Evolutionary conservation across 2,888 invertebrate genomes (phyloP), one percentile per base, ranked within the genome.

Genomic region (Coremacera marginata): DNA sequence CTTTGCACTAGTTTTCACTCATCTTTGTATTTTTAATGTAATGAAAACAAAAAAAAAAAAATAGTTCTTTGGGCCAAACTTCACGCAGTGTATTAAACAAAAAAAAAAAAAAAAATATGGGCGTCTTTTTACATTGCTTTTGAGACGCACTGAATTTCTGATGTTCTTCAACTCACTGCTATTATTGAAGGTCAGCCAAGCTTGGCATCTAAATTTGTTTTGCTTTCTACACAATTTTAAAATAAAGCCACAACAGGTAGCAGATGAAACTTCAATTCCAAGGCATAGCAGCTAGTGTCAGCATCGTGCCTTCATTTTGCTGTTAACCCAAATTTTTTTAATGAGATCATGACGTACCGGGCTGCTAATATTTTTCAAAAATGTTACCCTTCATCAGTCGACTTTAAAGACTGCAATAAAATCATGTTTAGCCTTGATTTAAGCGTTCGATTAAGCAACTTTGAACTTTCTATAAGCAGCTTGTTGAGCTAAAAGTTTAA

Each of bases 221-320:
- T 37, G 72, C 44, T 71, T 71, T 71, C 71, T 60, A 72, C 62
- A 72, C 72, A 62, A n/a, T 49, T 34, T 22, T 25, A 11, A 57
- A n/a, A 16, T 8, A 51, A 34, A 27, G 37, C 25, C 22, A 8
- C 25, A 67, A 67, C 67, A 70, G n/a, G 16, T 65, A 31, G 19
- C 60, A 31, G 31, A 31, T 31, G 31, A 31, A 31, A 31, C 31
- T 31, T 5, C 31, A 31, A 31, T 31, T 55, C 34, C 37, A 22
- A 34, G 1, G 5, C 52, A n/a, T 19, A n/a, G 11, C 34, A 22
- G 37, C 27, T 25, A 8, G 22, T 1, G 25, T n/a, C 49, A 27
- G 51, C 51, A 14, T 16, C 25, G 16, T 70, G 51, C 16, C n/a
- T 37, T 25, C n/a, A 62, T 52, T 72, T 25, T 25, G 37, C 72